phyloP scores from a whole-genome alignment of 2,113 vertebrate genomes.

The Hypanus sabinus region DNA sequence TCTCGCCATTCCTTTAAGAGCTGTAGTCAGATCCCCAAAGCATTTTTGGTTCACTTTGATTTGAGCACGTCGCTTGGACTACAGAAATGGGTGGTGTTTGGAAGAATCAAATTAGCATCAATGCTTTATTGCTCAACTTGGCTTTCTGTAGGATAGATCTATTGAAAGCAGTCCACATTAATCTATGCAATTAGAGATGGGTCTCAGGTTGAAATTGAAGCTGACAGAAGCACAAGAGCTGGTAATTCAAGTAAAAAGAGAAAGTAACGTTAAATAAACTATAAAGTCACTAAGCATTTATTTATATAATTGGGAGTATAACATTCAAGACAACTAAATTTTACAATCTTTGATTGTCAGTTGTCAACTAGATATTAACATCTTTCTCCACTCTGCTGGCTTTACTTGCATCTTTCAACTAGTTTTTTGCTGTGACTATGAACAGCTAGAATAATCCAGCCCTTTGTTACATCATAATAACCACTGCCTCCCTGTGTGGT shows the following conservation, averaged over 20 bases:
- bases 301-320: neutral
- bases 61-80: neutral
- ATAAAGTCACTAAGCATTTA: neutral
- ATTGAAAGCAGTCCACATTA: neutral
- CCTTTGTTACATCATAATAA: conserved; percentile 34
- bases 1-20: neutral
- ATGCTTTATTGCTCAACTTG: neutral
- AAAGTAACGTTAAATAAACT: neutral
- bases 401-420: neutral
- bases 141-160: neutral
- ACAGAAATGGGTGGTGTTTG: neutral
- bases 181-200: neutral
- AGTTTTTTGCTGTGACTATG: neutral
- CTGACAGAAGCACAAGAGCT: neutral
- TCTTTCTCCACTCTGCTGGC: neutral
- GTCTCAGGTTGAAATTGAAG: neutral
- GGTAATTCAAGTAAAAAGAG: neutral
- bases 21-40: neutral
- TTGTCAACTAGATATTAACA: neutral
- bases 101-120: neutral
- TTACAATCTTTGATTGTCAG: neutral
- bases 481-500: neutral
- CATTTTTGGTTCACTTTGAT: neutral
- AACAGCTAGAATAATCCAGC: neutral
- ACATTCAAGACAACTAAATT: neutral